Percentiles rank a stretch among this genome's conserved stretches.
These are phyloP conservation scores for Pyrocephalus nanus DNA, from an alignment of 2,797 vertebrate species.

Conservation along the genomic window DNA sequence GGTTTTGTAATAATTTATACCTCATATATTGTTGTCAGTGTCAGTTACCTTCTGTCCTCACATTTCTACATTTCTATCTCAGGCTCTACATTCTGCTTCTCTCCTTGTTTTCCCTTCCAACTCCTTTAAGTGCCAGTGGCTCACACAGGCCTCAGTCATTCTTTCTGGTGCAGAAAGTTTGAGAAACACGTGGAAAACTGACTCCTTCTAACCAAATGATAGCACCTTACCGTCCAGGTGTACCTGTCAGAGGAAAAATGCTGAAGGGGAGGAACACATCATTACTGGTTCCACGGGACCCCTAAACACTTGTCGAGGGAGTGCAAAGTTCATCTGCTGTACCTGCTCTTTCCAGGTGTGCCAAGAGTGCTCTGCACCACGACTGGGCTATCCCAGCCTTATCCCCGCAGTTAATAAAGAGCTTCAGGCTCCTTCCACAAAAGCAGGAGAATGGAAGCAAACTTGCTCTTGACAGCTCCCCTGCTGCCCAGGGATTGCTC, in stretches of 20 bases:
- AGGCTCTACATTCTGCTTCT: not conserved
- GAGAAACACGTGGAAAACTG: not conserved
- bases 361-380: not conserved
- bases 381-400: not conserved
- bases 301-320: not conserved
- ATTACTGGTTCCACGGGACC: not conserved
- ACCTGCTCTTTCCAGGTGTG: not conserved
- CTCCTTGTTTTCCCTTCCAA: not conserved
- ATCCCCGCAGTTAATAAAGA: not conserved
- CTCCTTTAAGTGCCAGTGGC: not conserved
- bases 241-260: not conserved
- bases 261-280: not conserved
- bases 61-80: not conserved
- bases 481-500: not conserved
- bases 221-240: not conserved
- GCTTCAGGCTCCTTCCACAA: not conserved
- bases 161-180: not conserved
- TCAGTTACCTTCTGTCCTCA: not conserved
- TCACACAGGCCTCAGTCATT: not conserved
- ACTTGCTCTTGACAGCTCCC: not conserved
- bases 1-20: not conserved
- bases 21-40: not conserved
- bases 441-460: not conserved
- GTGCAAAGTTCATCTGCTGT: not conserved
- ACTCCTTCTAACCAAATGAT: not conserved